Conservation (phyloP, 1,140 invertebrate species). For the Pachypeltis micranthus region DNA sequence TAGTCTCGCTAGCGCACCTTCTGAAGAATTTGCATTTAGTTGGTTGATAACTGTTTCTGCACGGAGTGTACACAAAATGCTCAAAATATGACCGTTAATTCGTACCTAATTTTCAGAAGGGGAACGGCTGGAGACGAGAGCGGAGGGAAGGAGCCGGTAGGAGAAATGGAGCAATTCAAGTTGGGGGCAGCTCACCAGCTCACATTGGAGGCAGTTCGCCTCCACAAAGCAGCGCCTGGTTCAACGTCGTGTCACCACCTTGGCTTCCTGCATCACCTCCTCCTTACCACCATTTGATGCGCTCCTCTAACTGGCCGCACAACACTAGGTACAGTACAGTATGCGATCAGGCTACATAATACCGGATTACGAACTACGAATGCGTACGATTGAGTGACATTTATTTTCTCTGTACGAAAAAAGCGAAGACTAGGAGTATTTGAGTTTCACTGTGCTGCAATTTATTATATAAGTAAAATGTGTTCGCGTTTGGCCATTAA, state of each 20-base stretch:
- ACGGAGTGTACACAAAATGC: background rate
- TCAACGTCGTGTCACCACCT: slow-evolving; percentile 25
- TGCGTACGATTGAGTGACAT: no score
- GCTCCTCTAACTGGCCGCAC: background rate
- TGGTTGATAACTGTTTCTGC: no score
- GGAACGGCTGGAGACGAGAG: slow-evolving; percentile 12
- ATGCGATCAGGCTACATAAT: no score
- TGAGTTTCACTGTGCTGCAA: no score
- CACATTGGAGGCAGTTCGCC: background rate
- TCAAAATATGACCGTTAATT: background rate
- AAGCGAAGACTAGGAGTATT: no score
- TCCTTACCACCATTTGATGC: slow-evolving; percentile 21
- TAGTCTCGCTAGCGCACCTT: no score
- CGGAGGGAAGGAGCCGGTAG: slow-evolving; percentile 10
- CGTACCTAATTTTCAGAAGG: slow-evolving; percentile 4
- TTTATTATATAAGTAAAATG: no score
- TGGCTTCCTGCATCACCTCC: slow-evolving; percentile 25
- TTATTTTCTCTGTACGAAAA: no score
- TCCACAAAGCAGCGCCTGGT: slow-evolving; percentile 21
- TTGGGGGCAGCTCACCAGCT: background rate
- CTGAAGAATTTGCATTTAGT: no score
- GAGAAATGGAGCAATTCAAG: background rate
- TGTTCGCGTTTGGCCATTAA: no score
- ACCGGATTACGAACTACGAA: no score
- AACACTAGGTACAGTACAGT: slow-evolving; percentile 1